These are phyloP conservation scores for Lichenostomus cassidix DNA, from an alignment of 2,113 vertebrate species.

Conservation along the genomic window DNA sequence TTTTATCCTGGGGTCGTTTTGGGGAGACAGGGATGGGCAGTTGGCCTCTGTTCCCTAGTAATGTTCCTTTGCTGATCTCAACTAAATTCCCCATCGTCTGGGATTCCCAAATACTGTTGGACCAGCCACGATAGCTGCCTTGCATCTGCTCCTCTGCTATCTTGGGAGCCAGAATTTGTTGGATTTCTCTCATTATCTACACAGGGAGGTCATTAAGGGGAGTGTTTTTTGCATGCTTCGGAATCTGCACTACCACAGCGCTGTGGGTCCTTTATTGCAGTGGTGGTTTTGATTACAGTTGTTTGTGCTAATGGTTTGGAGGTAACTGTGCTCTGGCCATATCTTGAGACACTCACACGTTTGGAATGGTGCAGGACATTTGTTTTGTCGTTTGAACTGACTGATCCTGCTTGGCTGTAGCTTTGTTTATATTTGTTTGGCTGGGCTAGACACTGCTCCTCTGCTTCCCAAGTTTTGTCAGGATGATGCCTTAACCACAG, in stretches of 20 bases:
- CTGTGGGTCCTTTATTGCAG: neutral
- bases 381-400: conserved; percentile 18
- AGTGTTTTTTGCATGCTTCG: neutral
- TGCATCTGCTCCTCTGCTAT: neutral
- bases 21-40: neutral
- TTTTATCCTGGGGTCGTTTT: neutral
- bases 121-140: neutral
- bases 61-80: accelerated
- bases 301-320: conserved; percentile 3
- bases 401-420: neutral
- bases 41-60: neutral
- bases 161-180: neutral
- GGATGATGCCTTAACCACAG: neutral
- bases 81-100: neutral
- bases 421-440: conserved; percentile 30
- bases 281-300: neutral
- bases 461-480: neutral
- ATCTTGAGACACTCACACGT: neutral
- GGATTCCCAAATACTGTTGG: neutral
- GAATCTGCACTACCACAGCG: neutral
- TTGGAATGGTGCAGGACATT: conserved; percentile 10
- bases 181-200: neutral
- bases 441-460: neutral
- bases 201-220: neutral
- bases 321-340: neutral